Evolutionary conservation across 1,140 invertebrate genomes (phyloP).

Genomic region (Atta colombica): DNA sequence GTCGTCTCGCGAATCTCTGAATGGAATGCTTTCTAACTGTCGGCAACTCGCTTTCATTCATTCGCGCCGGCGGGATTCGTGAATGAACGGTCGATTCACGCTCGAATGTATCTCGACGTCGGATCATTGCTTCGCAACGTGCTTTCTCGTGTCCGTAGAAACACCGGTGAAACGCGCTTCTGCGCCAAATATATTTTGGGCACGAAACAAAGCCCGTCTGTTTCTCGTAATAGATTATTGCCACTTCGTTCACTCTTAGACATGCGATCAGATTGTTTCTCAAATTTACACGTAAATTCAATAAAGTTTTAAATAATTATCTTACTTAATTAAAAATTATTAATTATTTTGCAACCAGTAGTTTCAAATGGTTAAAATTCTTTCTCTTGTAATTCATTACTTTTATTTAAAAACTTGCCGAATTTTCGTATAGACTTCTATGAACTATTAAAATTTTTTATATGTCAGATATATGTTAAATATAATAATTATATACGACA

Average conservation of each 20-base stretch:
- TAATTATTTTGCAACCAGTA: not conserved
- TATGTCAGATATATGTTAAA: not conserved
- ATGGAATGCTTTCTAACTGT: constrained; percentile 42
- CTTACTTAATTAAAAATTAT: not conserved
- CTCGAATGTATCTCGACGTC: constrained; percentile 51
- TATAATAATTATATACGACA: not conserved
- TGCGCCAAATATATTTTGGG: constrained; percentile 36
- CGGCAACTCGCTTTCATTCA: constrained; percentile 40
- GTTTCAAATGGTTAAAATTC: no score
- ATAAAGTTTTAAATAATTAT: not conserved
- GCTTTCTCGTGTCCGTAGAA: constrained; percentile 37
- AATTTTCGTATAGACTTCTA: not conserved
- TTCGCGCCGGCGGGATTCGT: constrained; percentile 38
- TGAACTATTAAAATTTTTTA: not conserved
- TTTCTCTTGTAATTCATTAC: not conserved
- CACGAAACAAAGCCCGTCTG: constrained; percentile 24
- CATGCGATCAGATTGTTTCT: not conserved
- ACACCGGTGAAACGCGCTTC: not conserved
- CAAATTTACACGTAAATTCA: not conserved
- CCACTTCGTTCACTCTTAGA: not conserved
- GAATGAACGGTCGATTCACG: constrained; percentile 51
- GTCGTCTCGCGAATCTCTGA: constrained; percentile 19
- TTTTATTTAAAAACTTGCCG: not conserved
- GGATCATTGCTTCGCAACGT: constrained; percentile 36
- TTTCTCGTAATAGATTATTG: constrained; percentile 11